Conservation (phyloP, 2,113 vertebrate genomes). For the Nipponia nippon region DNA sequence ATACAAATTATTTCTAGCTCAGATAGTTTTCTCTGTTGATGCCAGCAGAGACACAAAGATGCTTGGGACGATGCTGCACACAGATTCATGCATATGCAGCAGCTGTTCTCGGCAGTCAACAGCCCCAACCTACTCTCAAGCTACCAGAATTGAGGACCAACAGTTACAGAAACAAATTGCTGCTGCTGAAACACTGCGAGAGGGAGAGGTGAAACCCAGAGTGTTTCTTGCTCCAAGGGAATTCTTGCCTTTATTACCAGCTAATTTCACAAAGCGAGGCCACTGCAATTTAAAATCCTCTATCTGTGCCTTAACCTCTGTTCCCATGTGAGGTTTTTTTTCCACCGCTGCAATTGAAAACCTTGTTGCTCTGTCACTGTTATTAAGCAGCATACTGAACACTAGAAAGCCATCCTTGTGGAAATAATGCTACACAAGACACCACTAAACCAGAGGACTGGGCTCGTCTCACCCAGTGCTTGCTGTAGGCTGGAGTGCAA, state of each 20-base stretch:
- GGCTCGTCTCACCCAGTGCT: neutral
- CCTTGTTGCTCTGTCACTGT: neutral
- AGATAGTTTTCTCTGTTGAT: neutral
- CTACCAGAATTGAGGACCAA: neutral
- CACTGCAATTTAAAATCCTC: neutral
- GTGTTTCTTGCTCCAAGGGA: neutral
- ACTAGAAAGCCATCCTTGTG: neutral
- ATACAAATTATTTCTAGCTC: neutral
- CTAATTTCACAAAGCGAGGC: neutral
- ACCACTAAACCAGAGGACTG: neutral
- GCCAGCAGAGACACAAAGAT: neutral
- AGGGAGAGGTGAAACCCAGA: neutral
- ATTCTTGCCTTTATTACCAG: slow-evolving; percentile 18
- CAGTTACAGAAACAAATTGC: neutral
- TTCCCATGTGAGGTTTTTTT: neutral
- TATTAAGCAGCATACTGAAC: neutral
- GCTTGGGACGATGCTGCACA: neutral
- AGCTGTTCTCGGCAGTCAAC: neutral
- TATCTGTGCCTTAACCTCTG: neutral
- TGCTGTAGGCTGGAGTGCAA: neutral
- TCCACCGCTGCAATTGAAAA: neutral
- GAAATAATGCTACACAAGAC: neutral
- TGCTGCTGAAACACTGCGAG: neutral
- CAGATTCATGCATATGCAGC: neutral
- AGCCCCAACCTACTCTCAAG: neutral